A percentile compares a stretch with the other conserved stretches of the same genome.
Conservation (phyloP, 2,113 vertebrate genomes). For the Aptenodytes forsteri region DNA sequence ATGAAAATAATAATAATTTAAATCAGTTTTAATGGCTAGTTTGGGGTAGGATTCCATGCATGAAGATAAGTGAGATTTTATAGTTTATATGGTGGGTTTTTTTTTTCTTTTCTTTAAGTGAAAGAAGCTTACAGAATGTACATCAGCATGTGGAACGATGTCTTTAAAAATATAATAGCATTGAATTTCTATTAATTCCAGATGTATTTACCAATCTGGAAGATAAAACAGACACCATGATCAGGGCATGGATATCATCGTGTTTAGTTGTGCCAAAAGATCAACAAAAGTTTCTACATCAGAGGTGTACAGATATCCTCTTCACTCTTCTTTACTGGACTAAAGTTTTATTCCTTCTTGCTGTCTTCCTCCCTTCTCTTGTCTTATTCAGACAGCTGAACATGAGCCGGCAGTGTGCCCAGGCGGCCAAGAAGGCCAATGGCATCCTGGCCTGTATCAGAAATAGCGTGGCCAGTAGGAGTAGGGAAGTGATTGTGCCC, state of each 20-base stretch:
- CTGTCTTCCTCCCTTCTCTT: not conserved
- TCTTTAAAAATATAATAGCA: not conserved
- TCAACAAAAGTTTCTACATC: not conserved
- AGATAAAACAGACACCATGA: not conserved
- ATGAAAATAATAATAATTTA: not conserved
- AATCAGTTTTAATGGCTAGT: not conserved
- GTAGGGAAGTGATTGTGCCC: fast-evolving
- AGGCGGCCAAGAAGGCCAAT: not conserved
- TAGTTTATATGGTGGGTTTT: not conserved
- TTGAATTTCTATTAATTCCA: not conserved
- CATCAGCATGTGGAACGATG: not conserved
- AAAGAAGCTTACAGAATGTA: not conserved
- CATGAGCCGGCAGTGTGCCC: not conserved
- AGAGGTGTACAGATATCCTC: not conserved
- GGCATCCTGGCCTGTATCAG: not conserved
- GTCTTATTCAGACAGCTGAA: not conserved
- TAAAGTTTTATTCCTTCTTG: not conserved
- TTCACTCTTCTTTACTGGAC: not conserved
- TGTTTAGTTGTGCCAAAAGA: not conserved
- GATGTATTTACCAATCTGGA: not conserved
- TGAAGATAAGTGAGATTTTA: not conserved
- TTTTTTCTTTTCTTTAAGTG: not conserved
- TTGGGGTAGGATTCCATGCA: not conserved
- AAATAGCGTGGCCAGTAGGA: not conserved
- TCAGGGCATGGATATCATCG: not conserved